phyloP scores from a whole-genome alignment of 2,113 vertebrate species.

The Struthidea cinerea region DNA sequence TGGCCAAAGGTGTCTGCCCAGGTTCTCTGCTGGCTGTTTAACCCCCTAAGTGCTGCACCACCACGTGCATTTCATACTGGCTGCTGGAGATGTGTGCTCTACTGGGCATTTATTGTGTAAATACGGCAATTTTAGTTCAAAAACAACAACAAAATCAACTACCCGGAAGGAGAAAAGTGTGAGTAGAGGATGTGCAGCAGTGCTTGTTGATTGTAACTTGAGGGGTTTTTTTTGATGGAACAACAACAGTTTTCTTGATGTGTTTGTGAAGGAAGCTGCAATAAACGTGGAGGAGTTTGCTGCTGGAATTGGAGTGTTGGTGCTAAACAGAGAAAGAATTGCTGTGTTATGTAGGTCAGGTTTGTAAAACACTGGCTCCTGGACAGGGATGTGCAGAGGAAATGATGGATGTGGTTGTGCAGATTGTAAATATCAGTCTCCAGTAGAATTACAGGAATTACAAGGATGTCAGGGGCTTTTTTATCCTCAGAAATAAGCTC shows the following conservation, averaged over 20 bases:
- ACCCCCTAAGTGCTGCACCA: background rate
- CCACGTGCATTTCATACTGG: background rate
- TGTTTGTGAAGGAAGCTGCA: background rate
- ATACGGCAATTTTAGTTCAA: background rate
- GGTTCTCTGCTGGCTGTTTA: background rate
- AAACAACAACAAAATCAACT: background rate
- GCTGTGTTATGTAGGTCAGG: rapidly evolving
- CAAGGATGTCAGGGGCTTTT: background rate
- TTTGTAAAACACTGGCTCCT: background rate
- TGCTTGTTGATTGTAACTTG: background rate
- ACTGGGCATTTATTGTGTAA: background rate
- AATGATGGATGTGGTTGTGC: background rate
- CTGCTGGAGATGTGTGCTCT: background rate
- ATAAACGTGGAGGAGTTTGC: background rate
- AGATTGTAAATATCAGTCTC: background rate
- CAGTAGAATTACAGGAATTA: background rate
- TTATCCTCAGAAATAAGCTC: background rate
- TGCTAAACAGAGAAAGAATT: background rate
- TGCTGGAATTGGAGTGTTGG: background rate
- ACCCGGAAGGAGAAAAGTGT: background rate
- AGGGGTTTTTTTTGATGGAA: background rate
- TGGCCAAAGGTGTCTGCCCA: background rate
- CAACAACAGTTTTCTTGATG: background rate
- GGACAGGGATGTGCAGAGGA: too few species aligned
- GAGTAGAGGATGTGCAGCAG: background rate